phyloP scores from a whole-genome alignment of 2,797 vertebrate species.

The Syndactyla subalaris region DNA sequence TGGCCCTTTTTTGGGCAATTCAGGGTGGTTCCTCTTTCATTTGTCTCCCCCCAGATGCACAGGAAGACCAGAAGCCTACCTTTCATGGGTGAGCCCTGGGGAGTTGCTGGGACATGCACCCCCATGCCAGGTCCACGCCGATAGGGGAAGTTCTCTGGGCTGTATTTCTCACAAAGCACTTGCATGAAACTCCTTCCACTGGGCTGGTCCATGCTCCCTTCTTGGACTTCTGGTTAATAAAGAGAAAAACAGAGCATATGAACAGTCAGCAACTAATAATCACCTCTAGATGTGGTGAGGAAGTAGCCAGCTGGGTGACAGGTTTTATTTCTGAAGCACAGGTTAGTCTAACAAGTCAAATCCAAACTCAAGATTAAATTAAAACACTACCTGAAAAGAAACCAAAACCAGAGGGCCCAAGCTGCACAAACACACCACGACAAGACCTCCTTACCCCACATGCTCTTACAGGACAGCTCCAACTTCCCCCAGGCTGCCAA shows the following conservation, averaged over 20 bases:
- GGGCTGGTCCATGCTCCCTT: slow-evolving; percentile 86
- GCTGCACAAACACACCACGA: not conserved
- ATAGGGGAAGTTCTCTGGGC: slow-evolving; percentile 95
- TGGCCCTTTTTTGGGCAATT: not conserved
- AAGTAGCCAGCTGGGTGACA: fast-evolving
- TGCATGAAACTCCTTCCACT: slow-evolving; percentile 92
- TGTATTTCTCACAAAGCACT: slow-evolving; percentile 96
- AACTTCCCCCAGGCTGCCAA: not conserved
- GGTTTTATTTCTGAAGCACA: not conserved
- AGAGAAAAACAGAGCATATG: not conserved
- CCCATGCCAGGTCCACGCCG: slow-evolving; percentile 92
- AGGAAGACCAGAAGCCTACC: slow-evolving; percentile 73
- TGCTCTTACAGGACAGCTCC: not conserved
- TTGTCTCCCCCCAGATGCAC: not conserved
- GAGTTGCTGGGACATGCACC: slow-evolving; percentile 88
- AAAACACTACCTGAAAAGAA: not conserved
- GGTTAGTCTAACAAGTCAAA: not conserved
- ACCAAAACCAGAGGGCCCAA: not conserved
- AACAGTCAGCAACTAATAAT: not conserved
- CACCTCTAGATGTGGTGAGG: not conserved
- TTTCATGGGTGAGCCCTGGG: slow-evolving; percentile 94
- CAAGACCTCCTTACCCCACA: not conserved
- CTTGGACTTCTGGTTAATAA: slow-evolving; percentile 68
- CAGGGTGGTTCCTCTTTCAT: not conserved
- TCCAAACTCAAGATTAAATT: not conserved